Evolutionary conservation across 2,797 vertebrate species (phyloP), one percentile per base, ranked within the genome.

Genomic region (Hyperoplus lanceolatus): DNA sequence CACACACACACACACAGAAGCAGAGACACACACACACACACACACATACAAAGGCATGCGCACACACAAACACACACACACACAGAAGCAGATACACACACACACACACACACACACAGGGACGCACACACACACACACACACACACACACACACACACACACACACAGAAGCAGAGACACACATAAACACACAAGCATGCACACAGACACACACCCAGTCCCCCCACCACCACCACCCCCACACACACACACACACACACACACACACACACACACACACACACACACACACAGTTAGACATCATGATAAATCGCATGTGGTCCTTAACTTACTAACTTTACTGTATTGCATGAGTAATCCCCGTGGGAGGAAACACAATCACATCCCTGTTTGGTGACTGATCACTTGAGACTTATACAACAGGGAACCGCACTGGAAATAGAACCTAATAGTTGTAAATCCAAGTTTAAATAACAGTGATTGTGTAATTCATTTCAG

Each of bases 291-390:
- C 43, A 63, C 12, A 29, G 38, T 62, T 29, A 77, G 64, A 54
- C 38, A 54, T 57, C 69, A 79, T 65, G 48, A 64, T 67, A 51
- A 43, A 58, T 75, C 69, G 57, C 66, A 73, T 2, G 29, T 4
- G 38, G 11, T 68, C 63, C 72, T 59, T 5, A 14, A 21, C 58
- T 62, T 29, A 73, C 49, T 70, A 72, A 18, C 45, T 58, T 41
- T 29, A 39, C 66, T 41, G 77, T 80, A 54, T 75, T 16, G 63
- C 64, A 77, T 87, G 79, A 88, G 67, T 87, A 74, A 82, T 38
- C 42, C 29, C 50, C 68, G 87, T 88, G 71, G 79, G 84, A 81
- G 69, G 82, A 59, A 41, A 45, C 45, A 16, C 18, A 59, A 68
- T 66, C 10, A 56, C 65, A 80, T 59, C 70, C 69, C 53, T 41